Evolutionary conservation across 2,797 vertebrate species (phyloP).

Genomic region (Yasuhikotakia modesta): DNA sequence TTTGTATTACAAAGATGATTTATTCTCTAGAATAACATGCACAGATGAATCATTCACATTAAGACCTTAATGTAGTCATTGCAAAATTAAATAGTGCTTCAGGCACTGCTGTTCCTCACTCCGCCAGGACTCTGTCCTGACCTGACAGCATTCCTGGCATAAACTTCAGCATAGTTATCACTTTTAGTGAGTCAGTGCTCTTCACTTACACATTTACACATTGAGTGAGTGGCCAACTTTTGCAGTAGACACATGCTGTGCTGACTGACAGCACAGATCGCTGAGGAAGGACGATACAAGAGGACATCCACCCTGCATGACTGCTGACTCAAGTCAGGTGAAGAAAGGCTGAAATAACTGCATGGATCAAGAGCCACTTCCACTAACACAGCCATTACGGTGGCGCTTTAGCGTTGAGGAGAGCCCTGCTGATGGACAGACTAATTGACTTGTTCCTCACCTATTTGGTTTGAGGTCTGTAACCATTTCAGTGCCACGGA

Average conservation of each 20-base stretch:
- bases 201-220: constrained; percentile 32
- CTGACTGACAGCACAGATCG: constrained; percentile 31
- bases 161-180: constrained; percentile 9
- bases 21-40: not conserved
- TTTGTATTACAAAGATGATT: no score
- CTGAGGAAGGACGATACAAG: not conserved
- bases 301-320: constrained; percentile 21
- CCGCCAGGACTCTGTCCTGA: constrained; percentile 1
- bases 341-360: constrained; percentile 46
- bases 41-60: not conserved
- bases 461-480: constrained; percentile 46
- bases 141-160: constrained; percentile 4
- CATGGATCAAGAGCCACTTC: constrained; percentile 1
- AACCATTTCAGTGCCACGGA: constrained; percentile 14
- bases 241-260: not conserved
- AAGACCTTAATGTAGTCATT: not conserved
- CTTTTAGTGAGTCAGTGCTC: not conserved
- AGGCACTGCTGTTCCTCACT: not conserved
- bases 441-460: constrained; percentile 57
- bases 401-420: not conserved
- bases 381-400: constrained; percentile 25
- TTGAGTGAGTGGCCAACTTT: constrained; percentile 10
- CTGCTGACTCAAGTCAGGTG: constrained; percentile 31
- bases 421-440: constrained; percentile 52
- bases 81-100: not conserved